These are phyloP conservation scores for Drosophila paracracens DNA, from an alignment of 2,888 invertebrate genomes.

Conservation along the genomic window DNA sequence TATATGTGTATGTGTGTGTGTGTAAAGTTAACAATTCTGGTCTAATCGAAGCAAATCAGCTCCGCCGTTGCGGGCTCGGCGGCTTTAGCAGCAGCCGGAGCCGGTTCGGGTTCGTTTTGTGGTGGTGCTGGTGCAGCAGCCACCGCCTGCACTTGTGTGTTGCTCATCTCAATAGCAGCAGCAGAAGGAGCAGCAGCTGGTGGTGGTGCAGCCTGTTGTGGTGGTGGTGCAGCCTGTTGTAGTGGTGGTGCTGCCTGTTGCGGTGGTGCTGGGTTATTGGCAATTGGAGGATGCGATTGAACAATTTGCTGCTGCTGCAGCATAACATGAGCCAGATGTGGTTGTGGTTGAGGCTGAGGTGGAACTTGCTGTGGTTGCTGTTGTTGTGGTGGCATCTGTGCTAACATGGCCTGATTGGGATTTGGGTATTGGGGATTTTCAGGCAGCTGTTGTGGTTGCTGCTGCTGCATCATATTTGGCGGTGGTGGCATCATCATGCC, in stretches of 20 bases:
- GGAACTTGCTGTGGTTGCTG: conserved; percentile 40
- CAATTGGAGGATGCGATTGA: conserved; percentile 63
- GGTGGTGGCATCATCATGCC: conserved; percentile 60
- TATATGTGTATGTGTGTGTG: background rate
- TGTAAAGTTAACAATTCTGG: conserved; percentile 16
- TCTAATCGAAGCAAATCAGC: conserved; percentile 92
- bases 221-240: background rate
- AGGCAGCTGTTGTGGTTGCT: conserved; percentile 14
- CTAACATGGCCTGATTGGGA: conserved; percentile 32
- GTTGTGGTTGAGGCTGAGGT: conserved; percentile 45
- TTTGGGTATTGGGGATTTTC: conserved; percentile 39
- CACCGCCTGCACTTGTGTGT: conserved; percentile 74
- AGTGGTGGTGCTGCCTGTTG: conserved; percentile 76
- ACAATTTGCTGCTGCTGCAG: conserved; percentile 63
- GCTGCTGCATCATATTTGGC: conserved; percentile 47
- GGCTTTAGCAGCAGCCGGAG: conserved; percentile 77
- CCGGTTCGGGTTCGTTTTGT: conserved; percentile 82
- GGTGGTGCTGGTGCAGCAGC: conserved; percentile 80
- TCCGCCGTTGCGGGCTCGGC: conserved; percentile 89
- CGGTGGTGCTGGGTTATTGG: conserved; percentile 64
- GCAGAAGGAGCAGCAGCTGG: conserved; percentile 84
- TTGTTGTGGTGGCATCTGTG: conserved; percentile 39
- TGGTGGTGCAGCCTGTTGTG: conserved; percentile 8
- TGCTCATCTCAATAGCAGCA: conserved; percentile 85
- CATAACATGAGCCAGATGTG: conserved; percentile 65